phyloP scores from a whole-genome alignment of 2,888 invertebrate species.

The Tetropium fuscum region DNA sequence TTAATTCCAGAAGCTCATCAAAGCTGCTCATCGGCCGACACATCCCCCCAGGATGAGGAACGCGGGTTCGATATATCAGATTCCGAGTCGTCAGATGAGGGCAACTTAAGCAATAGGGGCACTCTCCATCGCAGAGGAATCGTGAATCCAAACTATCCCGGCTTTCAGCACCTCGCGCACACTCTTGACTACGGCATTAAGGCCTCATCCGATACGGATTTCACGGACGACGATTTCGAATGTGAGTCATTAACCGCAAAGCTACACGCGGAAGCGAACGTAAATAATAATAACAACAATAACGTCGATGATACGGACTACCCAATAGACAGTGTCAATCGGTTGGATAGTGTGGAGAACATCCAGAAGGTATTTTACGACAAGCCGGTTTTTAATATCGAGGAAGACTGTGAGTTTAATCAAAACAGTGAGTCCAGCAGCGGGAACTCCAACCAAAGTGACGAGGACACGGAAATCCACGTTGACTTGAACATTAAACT shows the following conservation, averaged over 20 bases:
- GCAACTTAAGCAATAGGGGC: slow-evolving; percentile 64
- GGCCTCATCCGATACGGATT: slow-evolving; percentile 64
- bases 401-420: slow-evolving; percentile 41
- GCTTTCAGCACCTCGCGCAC: slow-evolving; percentile 85
- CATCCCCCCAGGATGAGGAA: slow-evolving; percentile 68
- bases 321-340: slow-evolving; percentile 68
- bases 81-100: slow-evolving; percentile 63
- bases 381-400: slow-evolving; percentile 70
- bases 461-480: slow-evolving; percentile 56
- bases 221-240: slow-evolving; percentile 66
- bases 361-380: slow-evolving; percentile 71
- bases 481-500: slow-evolving; percentile 49
- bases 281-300: slow-evolving; percentile 66
- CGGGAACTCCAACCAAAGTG: slow-evolving; percentile 54
- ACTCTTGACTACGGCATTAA: slow-evolving; percentile 69
- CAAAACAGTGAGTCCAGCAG: slow-evolving; percentile 45
- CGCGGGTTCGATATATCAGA: slow-evolving; percentile 71
- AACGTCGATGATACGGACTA: slow-evolving; percentile 59
- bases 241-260: slow-evolving; percentile 65
- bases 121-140: slow-evolving; percentile 68
- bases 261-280: slow-evolving; percentile 46
- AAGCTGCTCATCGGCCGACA: slow-evolving; percentile 64
- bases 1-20: slow-evolving; percentile 62
- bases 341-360: slow-evolving; percentile 67
- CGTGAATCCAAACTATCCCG: slow-evolving; percentile 87